phyloP scores from a whole-genome alignment of 2,888 invertebrate genomes.

The Athripsodes cinereus region DNA sequence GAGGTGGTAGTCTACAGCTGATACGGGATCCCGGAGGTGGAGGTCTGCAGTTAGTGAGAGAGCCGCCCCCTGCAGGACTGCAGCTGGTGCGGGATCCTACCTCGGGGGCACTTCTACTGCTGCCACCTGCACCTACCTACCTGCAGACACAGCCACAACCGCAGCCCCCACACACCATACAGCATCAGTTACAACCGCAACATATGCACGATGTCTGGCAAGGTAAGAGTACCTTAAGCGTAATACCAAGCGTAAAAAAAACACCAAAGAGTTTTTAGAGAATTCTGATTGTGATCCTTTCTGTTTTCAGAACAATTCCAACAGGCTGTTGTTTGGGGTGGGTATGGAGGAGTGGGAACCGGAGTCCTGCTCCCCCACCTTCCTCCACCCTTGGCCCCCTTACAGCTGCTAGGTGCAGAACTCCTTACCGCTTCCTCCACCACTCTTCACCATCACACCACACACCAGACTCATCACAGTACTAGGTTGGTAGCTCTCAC shows the following conservation, averaged over 20 bases:
- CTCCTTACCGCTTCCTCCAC: constrained; percentile 56
- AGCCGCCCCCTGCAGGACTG: constrained; percentile 8
- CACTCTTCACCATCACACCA: constrained; percentile 58
- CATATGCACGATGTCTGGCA: constrained; percentile 18
- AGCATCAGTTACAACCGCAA: constrained; percentile 8
- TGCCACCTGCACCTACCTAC: constrained; percentile 53
- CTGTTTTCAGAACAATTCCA: constrained; percentile 55
- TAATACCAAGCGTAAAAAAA: background rate
- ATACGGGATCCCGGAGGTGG: constrained; percentile 75
- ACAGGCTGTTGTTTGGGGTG: constrained; percentile 70
- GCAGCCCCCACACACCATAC: constrained; percentile 9
- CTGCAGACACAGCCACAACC: constrained; percentile 13
- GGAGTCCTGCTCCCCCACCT: constrained; percentile 47
- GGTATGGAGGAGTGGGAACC: constrained; percentile 47
- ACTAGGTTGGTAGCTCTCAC: constrained; percentile 61
- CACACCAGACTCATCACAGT: constrained; percentile 56
- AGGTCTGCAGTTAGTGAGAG: constrained; percentile 9
- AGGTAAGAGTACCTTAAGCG: constrained; percentile 3
- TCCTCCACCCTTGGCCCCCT: constrained; percentile 58
- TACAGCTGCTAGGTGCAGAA: constrained; percentile 57
- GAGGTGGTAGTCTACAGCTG: constrained; percentile 62
- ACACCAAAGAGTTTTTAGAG: background rate
- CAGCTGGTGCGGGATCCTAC: constrained; percentile 83
- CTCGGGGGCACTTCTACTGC: constrained; percentile 74
- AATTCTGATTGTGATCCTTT: background rate